Evolutionary conservation across 2,113 vertebrate species (phyloP).

Genomic region (Chinchilla lanigera): DNA sequence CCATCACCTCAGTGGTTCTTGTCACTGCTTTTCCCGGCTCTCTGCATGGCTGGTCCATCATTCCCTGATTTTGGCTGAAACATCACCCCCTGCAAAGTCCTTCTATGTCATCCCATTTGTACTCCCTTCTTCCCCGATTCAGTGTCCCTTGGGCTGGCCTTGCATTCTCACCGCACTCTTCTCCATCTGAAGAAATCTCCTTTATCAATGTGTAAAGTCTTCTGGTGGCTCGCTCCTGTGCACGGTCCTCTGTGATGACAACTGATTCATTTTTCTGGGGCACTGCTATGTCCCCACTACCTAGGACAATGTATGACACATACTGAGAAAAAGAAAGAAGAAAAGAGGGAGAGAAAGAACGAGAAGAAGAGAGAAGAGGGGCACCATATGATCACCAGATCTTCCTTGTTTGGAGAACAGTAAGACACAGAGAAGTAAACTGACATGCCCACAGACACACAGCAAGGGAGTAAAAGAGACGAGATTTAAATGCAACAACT

Average conservation of each 20-base stretch:
- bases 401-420: background rate
- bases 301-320: no score
- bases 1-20: accelerated
- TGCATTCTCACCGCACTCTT: background rate
- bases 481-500: background rate
- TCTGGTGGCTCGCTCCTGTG: background rate
- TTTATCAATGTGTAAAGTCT: background rate
- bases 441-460: background rate
- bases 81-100: background rate
- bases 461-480: background rate
- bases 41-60: background rate
- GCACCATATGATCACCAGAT: background rate
- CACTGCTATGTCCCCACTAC: no score
- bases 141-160: background rate
- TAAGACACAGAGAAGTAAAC: background rate
- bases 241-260: background rate
- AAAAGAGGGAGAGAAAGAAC: background rate
- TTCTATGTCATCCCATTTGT: background rate
- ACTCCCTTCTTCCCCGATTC: no score
- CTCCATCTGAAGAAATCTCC: background rate
- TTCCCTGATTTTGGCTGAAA: background rate
- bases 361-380: background rate
- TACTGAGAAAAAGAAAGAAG: background rate
- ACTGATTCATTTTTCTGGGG: background rate
- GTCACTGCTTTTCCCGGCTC: accelerated